Conservation (phyloP, 2,797 vertebrate genomes). For the Platalea minor region DNA sequence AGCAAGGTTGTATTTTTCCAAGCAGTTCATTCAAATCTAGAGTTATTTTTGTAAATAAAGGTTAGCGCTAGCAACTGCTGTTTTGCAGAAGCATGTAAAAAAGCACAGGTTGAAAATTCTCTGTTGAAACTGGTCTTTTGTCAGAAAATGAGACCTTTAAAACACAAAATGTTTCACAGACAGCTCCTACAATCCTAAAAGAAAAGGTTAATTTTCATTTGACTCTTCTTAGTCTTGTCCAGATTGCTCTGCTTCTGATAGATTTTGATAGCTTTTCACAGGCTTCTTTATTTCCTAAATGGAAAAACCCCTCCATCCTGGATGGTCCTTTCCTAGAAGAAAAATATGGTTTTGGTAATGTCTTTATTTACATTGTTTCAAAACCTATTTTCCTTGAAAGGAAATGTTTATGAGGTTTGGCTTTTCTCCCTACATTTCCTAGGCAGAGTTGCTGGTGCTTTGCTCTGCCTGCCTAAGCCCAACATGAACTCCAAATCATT, state of each 20-base stretch:
- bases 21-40: neutral
- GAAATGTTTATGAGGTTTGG: conserved; percentile 59
- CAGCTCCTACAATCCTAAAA: neutral
- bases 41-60: neutral
- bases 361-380: conserved; percentile 56
- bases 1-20: neutral
- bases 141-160: neutral
- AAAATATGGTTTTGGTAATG: neutral
- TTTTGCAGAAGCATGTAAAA: neutral
- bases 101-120: neutral
- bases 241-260: neutral
- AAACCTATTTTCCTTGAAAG: conserved; percentile 51
- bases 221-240: neutral
- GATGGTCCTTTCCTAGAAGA: neutral
- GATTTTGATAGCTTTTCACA: neutral
- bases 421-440: conserved; percentile 31
- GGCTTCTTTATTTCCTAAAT: neutral
- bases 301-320: neutral
- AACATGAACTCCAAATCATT: neutral
- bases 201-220: neutral
- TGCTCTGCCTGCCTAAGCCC: neutral
- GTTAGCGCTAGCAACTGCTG: neutral
- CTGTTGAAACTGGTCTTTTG: neutral
- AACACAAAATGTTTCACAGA: neutral
- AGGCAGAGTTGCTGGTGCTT: neutral